phyloP scores from a whole-genome alignment of 2,888 invertebrate genomes.

The Apantesis nais region DNA sequence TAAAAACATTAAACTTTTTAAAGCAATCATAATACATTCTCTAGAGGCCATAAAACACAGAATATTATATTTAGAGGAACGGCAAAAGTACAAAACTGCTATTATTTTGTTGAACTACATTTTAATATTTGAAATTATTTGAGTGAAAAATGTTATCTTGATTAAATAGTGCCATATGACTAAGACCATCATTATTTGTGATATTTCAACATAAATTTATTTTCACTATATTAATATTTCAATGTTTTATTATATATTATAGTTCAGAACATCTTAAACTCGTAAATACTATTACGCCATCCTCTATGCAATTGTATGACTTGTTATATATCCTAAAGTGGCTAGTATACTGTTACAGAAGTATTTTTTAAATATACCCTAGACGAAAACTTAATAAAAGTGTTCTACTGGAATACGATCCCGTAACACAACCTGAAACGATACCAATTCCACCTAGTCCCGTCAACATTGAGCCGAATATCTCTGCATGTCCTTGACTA shows the following conservation, averaged over 20 bases:
- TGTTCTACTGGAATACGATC: background rate
- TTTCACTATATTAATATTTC: too few species aligned
- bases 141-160: too few species aligned
- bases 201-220: too few species aligned
- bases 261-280: too few species aligned
- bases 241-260: too few species aligned
- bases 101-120: conserved; percentile 26
- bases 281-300: background rate
- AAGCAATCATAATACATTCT: conserved; percentile 32
- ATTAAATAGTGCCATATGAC: too few species aligned
- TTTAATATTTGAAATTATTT: conserved; percentile 33
- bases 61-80: conserved; percentile 33
- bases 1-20: conserved; percentile 39
- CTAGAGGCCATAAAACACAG: conserved; percentile 43
- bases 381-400: background rate
- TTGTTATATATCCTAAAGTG: background rate
- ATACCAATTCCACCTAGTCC: background rate
- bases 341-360: background rate
- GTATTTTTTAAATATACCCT: background rate
- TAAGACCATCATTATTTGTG: too few species aligned
- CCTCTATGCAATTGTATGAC: background rate
- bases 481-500: background rate
- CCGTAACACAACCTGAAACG: background rate
- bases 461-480: background rate
- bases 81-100: conserved; percentile 35